Evolutionary conservation across 2,797 vertebrate species (phyloP).

Genomic region (Tarsius wallacei): DNA sequence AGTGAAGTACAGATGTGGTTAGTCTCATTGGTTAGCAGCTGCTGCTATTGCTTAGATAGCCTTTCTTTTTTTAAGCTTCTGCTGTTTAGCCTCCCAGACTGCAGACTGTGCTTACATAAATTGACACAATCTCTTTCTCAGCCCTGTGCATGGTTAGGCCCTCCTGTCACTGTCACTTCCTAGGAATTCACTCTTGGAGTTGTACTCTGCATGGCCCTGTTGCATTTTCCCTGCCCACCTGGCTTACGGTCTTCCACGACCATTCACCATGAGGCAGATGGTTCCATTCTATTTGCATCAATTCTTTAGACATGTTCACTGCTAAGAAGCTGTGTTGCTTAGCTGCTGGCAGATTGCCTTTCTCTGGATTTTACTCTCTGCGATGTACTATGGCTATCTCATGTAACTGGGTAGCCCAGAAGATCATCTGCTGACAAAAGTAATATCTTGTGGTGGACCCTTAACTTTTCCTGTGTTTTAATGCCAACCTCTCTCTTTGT

Average conservation of each 20-base stretch:
- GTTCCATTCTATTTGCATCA: neutral
- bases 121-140: neutral
- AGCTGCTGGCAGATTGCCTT: neutral
- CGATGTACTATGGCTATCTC: neutral
- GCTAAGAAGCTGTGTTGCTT: neutral
- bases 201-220: neutral
- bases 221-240: neutral
- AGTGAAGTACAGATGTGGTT: neutral
- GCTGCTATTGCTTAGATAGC: neutral
- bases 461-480: neutral
- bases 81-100: neutral
- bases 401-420: neutral
- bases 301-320: neutral
- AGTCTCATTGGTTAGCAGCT: neutral
- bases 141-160: neutral
- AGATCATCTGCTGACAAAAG: neutral
- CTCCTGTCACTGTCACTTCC: neutral
- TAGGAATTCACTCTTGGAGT: neutral
- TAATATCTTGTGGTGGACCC: neutral
- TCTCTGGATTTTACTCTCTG: neutral
- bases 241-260: neutral
- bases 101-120: neutral
- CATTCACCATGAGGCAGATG: neutral
- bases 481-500: neutral
- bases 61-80: neutral